A percentile compares a stretch with the other conserved stretches of the same genome.
Evolutionary conservation across 1,140 invertebrate species (phyloP).

Genomic region (Lerema accius): DNA sequence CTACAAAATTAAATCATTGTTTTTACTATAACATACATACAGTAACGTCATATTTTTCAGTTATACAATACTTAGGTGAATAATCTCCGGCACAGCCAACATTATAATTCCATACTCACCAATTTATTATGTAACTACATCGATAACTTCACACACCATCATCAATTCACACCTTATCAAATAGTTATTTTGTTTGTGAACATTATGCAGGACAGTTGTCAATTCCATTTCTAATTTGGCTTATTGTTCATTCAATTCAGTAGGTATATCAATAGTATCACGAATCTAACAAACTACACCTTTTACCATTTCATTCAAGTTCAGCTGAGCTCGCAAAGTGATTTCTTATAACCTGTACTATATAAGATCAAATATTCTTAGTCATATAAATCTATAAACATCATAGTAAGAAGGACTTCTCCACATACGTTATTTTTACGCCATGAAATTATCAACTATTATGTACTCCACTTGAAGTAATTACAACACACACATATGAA

Average conservation of each 20-base stretch:
- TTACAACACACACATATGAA: background rate
- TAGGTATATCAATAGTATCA: background rate
- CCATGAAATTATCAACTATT: background rate
- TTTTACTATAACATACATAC: background rate
- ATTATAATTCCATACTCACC: slow-evolving; percentile 49
- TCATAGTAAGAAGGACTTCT: background rate
- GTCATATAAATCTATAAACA: background rate
- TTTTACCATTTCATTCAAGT: background rate
- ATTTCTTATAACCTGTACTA: background rate
- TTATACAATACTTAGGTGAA: slow-evolving; percentile 29
- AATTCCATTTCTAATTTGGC: slow-evolving; percentile 14
- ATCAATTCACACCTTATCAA: background rate
- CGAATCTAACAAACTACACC: background rate
- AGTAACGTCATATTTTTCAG: slow-evolving; percentile 20
- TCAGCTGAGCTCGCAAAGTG: background rate
- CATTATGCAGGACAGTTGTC: background rate
- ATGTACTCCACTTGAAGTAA: background rate
- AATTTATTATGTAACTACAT: slow-evolving; percentile 13
- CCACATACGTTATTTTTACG: background rate
- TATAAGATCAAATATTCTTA: background rate
- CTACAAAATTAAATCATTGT: slow-evolving; percentile 14
- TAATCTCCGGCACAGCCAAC: slow-evolving; percentile 56
- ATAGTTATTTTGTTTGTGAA: slow-evolving; percentile 1
- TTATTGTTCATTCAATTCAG: slow-evolving; percentile 2
- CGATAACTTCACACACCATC: background rate